Conservation (phyloP, 2,888 invertebrate genomes). For the Monopis laevigella region DNA sequence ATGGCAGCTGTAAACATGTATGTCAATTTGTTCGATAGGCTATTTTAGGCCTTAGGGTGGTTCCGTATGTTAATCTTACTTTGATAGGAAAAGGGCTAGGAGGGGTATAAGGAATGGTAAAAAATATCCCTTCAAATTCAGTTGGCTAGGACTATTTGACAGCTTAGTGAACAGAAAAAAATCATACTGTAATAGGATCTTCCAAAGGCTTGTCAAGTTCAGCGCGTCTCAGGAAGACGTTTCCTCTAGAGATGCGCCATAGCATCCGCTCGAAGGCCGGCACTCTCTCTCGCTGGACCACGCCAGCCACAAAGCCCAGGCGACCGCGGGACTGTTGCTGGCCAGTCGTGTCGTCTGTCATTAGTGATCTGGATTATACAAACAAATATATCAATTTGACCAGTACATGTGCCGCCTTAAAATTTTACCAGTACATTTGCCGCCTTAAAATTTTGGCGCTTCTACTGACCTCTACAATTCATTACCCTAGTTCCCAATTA, state of each 20-base stretch:
- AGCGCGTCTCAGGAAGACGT: conserved; percentile 87
- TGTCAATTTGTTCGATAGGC: neutral
- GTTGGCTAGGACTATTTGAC: too few relatives aligned
- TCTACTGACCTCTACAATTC: too few relatives aligned
- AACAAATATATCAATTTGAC: too few relatives aligned
- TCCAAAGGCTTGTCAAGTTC: conserved; percentile 85
- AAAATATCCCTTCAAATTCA: too few relatives aligned
- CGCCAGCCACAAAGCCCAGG: conserved; percentile 89
- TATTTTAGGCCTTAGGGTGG: too few relatives aligned
- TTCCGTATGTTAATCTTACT: neutral
- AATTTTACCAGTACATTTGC: too few relatives aligned
- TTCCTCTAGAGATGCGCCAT: conserved; percentile 93
- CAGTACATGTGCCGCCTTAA: too few relatives aligned
- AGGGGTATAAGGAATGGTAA: too few relatives aligned
- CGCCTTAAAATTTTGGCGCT: too few relatives aligned
- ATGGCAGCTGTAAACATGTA: neutral
- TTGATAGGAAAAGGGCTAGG: too few relatives aligned
- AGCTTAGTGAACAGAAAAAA: too few relatives aligned
- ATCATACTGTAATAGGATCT: conserved; percentile 82
- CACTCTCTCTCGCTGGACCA: conserved; percentile 86
- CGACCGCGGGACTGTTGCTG: conserved; percentile 55
- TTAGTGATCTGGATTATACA: conserved; percentile 39
- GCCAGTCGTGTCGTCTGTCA: conserved; percentile 47
- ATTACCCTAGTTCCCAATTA: too few relatives aligned
- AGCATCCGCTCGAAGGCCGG: conserved; percentile 92